These are phyloP conservation scores for Xenopus laevis DNA, from an alignment of 2,113 vertebrate genomes.

Conservation along the genomic window DNA sequence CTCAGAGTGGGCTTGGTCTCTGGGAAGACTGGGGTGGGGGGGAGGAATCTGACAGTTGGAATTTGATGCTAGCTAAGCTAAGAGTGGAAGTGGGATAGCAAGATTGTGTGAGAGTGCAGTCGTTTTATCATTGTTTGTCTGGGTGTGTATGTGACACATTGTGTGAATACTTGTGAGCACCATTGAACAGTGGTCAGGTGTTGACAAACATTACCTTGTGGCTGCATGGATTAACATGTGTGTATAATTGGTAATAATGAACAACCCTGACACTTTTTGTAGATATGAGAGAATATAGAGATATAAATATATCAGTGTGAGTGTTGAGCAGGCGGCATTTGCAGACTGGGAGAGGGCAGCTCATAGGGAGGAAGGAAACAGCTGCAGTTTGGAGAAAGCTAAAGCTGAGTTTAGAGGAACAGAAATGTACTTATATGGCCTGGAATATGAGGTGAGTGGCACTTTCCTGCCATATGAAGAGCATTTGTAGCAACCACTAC, in stretches of 20 bases:
- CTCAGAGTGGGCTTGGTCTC: constrained; percentile 8
- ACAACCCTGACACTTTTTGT: neutral
- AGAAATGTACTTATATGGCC: constrained; percentile 20
- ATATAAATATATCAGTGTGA: neutral
- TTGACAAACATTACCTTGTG: neutral
- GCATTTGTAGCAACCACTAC: neutral
- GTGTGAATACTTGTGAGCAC: too few species aligned
- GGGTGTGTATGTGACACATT: neutral
- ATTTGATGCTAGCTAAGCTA: neutral
- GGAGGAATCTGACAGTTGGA: neutral
- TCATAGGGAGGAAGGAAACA: neutral
- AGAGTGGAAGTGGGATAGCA: neutral
- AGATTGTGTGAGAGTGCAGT: constrained; percentile 4
- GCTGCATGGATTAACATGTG: neutral
- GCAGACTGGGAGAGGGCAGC: neutral
- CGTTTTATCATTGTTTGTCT: neutral
- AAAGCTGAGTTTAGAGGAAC: too few species aligned
- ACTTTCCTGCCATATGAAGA: neutral
- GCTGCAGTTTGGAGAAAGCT: neutral
- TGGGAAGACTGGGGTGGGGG: neutral
- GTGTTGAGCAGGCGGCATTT: neutral
- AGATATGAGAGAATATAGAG: neutral
- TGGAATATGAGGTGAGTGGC: constrained; percentile 33
- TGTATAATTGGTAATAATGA: too few species aligned
- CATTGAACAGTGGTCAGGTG: neutral